Base-by-base conservation (phyloP, 2,113 vertebrate genomes). In the Chrysemys picta region DNA sequence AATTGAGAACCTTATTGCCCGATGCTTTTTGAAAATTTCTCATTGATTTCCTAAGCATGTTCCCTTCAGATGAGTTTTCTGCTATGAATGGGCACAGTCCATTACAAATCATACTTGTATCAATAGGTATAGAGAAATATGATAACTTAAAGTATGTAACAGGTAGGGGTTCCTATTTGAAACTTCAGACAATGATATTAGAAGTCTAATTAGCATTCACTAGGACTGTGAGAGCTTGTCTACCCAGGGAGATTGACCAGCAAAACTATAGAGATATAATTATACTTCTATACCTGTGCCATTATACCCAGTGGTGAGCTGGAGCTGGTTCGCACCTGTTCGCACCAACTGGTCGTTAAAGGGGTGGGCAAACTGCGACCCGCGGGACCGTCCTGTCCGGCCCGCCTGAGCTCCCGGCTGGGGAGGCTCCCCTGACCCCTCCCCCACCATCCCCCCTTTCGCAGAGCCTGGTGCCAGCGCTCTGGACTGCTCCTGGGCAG, bases 131-230 rank as follows among this genome's bases (percentile, higher is more conserved):
- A 1, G 29, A 22, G 5, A 35, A 89, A 65, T 89, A 80, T 79
- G 52, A 84, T 91, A 88, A 16, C 3, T 75, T 87, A 21, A 45
- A n/a, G 4, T 93, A 5, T 42, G 42, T 86, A 59, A 84, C 69
- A 91, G 35, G 42, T 29, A 56, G 10, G 56, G 49, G 8, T 89
- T 80, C 80, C 10, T 84, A 2, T 88, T 89, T 95, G n/a, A 82
- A 93, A 47, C 78, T 86, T 92, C 52, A 91, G 91, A 24, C 76
- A 42, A 95, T 45, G 42, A 42, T 76, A 76, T 47, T 78, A 47
- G 45, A 78, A 14, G 10, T 27, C 11, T 29, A 78, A 78, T 78
- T 47, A 45, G 22, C 21, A 69, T 69, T 62, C 35, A 69, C 7
- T 69, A 45, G 38, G 24, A 42, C 38, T 76, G 38, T 75, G 72